These are phyloP conservation scores for Ctenicera cuprea DNA, from an alignment of 2,888 invertebrate species.

Conservation along the genomic window DNA sequence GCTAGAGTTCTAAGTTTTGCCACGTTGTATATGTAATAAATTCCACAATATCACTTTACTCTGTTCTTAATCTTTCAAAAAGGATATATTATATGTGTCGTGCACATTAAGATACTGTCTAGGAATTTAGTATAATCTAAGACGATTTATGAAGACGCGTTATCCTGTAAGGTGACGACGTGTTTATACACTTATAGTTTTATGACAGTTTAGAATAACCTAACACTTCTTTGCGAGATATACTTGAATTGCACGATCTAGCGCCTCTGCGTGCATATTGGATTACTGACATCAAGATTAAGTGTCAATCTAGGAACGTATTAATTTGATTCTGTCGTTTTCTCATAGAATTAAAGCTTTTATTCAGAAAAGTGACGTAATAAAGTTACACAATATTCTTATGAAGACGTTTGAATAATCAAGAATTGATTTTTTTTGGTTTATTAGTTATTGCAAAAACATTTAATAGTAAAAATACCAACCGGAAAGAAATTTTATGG, in stretches of 20 bases:
- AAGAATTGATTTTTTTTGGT: too few species aligned
- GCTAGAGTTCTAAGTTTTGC: too few species aligned
- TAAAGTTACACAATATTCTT: too few species aligned
- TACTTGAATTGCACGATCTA: neutral
- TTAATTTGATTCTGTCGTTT: constrained; percentile 1
- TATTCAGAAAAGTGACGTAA: neutral
- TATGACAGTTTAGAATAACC: constrained; percentile 20
- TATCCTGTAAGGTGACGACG: constrained; percentile 34
- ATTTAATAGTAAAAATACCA: too few species aligned
- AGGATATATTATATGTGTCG: constrained; percentile 12
- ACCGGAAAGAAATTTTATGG: too few species aligned
- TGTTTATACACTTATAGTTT: neutral
- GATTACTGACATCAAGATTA: constrained; percentile 29
- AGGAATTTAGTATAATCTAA: constrained; percentile 30
- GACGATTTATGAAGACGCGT: constrained; percentile 34
- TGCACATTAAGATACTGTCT: constrained; percentile 21
- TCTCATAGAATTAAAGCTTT: neutral
- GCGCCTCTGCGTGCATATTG: constrained; percentile 20
- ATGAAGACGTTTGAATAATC: too few species aligned
- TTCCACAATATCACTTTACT: constrained; percentile 2
- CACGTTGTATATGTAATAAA: constrained; percentile 2
- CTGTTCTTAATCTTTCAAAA: constrained; percentile 21
- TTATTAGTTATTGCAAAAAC: too few species aligned
- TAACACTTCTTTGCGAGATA: constrained; percentile 11
- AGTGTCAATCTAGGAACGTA: constrained; percentile 13